Conservation (phyloP, 64 coral and sea anemone species). For the Acropora tenuis region DNA sequence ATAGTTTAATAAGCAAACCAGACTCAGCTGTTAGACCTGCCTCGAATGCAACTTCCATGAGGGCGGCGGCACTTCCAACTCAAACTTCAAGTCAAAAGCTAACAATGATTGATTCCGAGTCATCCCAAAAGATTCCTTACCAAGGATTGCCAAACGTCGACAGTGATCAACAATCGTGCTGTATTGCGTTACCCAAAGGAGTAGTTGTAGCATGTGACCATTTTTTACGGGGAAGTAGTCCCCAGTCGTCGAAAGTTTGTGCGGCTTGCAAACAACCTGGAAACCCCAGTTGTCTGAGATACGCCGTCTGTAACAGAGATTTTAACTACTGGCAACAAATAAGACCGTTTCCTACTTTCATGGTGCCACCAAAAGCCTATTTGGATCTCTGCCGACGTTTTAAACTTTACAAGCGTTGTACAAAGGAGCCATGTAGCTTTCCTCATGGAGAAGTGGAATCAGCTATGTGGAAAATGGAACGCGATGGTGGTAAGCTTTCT, state of each 20-base stretch:
- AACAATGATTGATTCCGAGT: too few species aligned
- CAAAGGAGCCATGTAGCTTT: background rate
- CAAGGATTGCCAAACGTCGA: background rate
- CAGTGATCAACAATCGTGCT: background rate
- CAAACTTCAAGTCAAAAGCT: too few species aligned
- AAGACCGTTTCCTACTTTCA: background rate
- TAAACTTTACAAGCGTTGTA: background rate
- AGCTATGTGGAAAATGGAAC: background rate
- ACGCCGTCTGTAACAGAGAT: background rate
- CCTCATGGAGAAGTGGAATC: conserved; percentile 16
- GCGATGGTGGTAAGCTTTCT: background rate
- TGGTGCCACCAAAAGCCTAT: background rate
- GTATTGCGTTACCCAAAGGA: background rate
- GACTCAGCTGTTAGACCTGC: too few species aligned
- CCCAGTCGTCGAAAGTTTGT: background rate
- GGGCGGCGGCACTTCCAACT: too few species aligned
- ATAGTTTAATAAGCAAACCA: too few species aligned
- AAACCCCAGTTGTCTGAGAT: background rate
- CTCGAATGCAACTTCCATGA: too few species aligned
- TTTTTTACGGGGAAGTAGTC: background rate
- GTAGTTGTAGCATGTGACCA: conserved; percentile 32
- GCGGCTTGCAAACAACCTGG: background rate
- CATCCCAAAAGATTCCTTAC: too few species aligned
- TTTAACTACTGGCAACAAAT: background rate
- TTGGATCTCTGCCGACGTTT: conserved; percentile 7